Evolutionary conservation across 2,113 vertebrate species (phyloP), one percentile per base, ranked within the genome.

Genomic region (Clupea harengus): DNA sequence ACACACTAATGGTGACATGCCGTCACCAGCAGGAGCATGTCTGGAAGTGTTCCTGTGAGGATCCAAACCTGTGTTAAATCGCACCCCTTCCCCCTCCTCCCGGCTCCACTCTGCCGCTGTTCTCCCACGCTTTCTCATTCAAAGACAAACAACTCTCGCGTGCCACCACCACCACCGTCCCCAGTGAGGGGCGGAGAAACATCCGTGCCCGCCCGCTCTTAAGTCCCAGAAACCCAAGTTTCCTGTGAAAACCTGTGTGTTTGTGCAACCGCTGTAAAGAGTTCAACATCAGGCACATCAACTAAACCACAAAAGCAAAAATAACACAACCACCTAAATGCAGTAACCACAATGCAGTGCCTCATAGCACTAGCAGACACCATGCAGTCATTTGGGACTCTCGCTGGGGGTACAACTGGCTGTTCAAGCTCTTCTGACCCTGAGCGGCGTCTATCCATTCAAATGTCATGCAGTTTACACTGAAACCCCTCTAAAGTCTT

Each of bases 11-110:
- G n/a, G 54, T 8, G 25, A 1, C 81, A 85, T 15, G 80, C 32
- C 87, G 22, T 54, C 82, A 32, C 72, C 84, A 82, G 72, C 39
- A 2, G 11, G 28, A 83, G 44, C 86, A 87, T 83, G 89, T 86
- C 47, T 2, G 81, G 83, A 88, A 60, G 20, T 83, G 87, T 72
- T 45, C 45, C 32, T 81, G 81, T 28, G n/a, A 7, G 10, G 64
- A 11, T 3, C 25, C 10, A 72, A 72, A 72, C 64, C 39, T 39
- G 39, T 39, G 2, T 13, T 64, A n/a, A 64, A 7, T 20, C 52
- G 17, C 17, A 18, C 18, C 52, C 52, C 18, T 17, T 18, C 57
- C 3, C 8, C 57, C 57, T 6, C 4, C 57, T 45, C 81, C 75
- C 57, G 72, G 6, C 64, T 13, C 64, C 13, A 2, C 64, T 9